These are phyloP conservation scores for Agrochola macilenta DNA, from an alignment of 2,888 invertebrate species.

Conservation along the genomic window DNA sequence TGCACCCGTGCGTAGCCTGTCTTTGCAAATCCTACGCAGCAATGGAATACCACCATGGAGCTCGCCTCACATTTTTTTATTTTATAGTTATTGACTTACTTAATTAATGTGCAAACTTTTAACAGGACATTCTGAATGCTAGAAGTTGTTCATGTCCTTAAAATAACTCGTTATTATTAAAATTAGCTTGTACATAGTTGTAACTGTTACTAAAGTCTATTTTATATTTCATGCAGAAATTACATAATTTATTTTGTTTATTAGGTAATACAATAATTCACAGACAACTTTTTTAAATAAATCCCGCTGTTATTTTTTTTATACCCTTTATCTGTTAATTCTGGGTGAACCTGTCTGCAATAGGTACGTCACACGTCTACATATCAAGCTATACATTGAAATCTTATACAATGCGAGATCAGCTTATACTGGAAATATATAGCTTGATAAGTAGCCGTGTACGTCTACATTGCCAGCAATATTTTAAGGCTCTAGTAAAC, in stretches of 20 bases:
- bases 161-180: slow-evolving; percentile 15
- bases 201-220: slow-evolving; percentile 11
- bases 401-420: no score
- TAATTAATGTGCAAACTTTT: background rate
- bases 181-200: background rate
- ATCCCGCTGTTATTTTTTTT: slow-evolving; percentile 5
- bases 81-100: background rate
- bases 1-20: background rate
- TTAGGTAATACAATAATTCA: slow-evolving; percentile 28
- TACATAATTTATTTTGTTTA: slow-evolving; percentile 33
- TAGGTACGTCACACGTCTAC: background rate
- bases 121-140: background rate
- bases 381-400: no score
- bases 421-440: no score
- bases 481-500: background rate
- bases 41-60: background rate
- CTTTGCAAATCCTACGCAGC: background rate
- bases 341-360: background rate
- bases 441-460: no score
- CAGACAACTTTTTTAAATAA: slow-evolving; percentile 16
- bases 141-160: background rate
- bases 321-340: background rate
- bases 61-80: background rate
- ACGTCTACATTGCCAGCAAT: background rate
- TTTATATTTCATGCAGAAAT: slow-evolving; percentile 19